These are phyloP conservation scores for Ambastaia sidthimunki DNA, from an alignment of 2,797 vertebrate genomes.

Conservation along the genomic window DNA sequence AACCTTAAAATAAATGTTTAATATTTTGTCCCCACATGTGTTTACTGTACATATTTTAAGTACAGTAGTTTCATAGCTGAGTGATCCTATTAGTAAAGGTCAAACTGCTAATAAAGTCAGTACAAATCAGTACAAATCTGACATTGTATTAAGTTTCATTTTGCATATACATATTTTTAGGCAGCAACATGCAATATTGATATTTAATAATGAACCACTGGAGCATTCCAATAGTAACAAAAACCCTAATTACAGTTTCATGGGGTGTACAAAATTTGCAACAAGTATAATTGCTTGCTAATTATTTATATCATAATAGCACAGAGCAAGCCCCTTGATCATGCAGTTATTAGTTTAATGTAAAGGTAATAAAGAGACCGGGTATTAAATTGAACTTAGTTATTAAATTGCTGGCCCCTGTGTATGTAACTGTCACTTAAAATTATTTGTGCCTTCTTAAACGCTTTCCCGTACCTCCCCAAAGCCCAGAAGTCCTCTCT, in stretches of 20 bases:
- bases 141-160: background rate
- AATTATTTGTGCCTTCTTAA: slow-evolving; percentile 40
- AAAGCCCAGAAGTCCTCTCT: slow-evolving; percentile 22
- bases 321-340: slow-evolving; percentile 35
- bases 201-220: slow-evolving; percentile 4
- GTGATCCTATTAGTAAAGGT: background rate
- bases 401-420: slow-evolving; percentile 37
- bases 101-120: background rate
- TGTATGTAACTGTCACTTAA: slow-evolving; percentile 41
- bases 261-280: slow-evolving; percentile 24
- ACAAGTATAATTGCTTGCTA: slow-evolving; percentile 42
- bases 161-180: background rate
- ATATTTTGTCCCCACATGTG: too few relatives aligned
- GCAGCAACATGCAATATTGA: background rate
- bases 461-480: slow-evolving; percentile 10
- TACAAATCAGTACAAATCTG: background rate
- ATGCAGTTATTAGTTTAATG: slow-evolving; percentile 45
- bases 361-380: slow-evolving; percentile 38
- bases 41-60: background rate
- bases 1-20: too few relatives aligned
- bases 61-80: background rate
- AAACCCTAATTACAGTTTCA: slow-evolving; percentile 14
- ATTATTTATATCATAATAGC: slow-evolving; percentile 45
- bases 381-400: slow-evolving; percentile 31
- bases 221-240: slow-evolving; percentile 13